Percentiles rank a stretch among this genome's conserved stretches.
Evolutionary conservation across 2,888 invertebrate species (phyloP).

Genomic region (Noctua comes): DNA sequence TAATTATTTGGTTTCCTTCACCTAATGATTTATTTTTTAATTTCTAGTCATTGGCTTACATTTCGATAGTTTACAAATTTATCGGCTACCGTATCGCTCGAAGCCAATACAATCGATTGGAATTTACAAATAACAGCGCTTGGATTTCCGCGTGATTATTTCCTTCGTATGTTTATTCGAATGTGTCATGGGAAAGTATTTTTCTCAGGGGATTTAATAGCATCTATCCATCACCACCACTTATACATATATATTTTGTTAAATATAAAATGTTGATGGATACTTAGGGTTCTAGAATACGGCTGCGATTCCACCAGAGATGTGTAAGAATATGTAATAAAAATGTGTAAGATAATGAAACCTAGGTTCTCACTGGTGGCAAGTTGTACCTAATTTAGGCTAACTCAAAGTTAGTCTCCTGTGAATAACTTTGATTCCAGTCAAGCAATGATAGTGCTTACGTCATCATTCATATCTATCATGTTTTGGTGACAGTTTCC

Average conservation of each 20-base stretch:
- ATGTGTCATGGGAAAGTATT: neutral
- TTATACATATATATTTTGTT: neutral
- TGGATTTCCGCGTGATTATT: conserved; percentile 12
- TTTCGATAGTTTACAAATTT: conserved; percentile 29
- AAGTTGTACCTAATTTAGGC: neutral
- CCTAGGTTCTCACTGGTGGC: neutral
- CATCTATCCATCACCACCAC: neutral
- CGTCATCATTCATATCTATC: neutral
- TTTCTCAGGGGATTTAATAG: neutral
- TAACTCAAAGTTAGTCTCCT: neutral
- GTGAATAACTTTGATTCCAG: neutral
- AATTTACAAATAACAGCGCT: conserved; percentile 45
- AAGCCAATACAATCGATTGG: conserved; percentile 37
- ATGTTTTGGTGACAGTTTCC: neutral
- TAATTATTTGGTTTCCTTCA: neutral
- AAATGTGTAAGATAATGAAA: neutral
- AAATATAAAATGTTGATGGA: neutral
- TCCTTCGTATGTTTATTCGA: conserved; percentile 6
- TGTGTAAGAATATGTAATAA: neutral
- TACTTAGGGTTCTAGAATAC: neutral
- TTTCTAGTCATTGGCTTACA: neutral
- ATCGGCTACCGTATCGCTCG: conserved; percentile 4
- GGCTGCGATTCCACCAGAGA: neutral
- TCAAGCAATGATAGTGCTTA: neutral
- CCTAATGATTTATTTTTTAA: neutral